Evolutionary conservation across 2,797 vertebrate species (phyloP), one percentile per base, ranked within the genome.

Genomic region (Pseudochirops corinnae): DNA sequence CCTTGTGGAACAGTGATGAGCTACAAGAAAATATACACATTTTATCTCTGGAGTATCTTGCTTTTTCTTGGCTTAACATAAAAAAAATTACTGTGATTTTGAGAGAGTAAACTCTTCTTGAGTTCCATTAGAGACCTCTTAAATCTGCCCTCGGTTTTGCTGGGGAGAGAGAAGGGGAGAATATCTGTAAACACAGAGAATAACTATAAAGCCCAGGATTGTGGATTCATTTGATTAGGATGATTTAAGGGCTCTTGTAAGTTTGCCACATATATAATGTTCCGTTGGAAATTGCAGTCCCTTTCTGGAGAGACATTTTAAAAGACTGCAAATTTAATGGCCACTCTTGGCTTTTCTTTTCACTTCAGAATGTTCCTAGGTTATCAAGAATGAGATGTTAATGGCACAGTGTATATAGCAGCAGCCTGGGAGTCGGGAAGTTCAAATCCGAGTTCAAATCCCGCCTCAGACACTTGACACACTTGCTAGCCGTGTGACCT

Each of bases 21-120:
- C 92, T 52, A 96, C 52, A 92, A 93, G 55, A 29, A 52, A 26
- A 95, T 53, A 53, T 60, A 24, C 31, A n/a, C 53, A 6, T 74
- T 57, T 94, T 96, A 93, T 29, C 90, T 87, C 91, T 91, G 74
- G 55, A 90, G 29, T 92, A 93, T 31, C 52, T 95, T 93, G 24
- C 74, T 95, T 97, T 97, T 95, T 92, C 39, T 95, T 58, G 91
- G 28, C 13, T 57, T 94, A n/a, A 55, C 52, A 95, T 93, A 90
- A 74, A 56, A 52, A 90, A 97, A 57, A 24, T 92, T 94, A 82
- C 55, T 95, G 55, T 95, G 93, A 93, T 93, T 87, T 39, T 90
- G 10, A 6, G 94, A 93, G 56, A 4, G n/a, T 93, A 93, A 95
- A 60, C 91, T 92, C 33, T 55, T 60, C 33, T 96, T 92, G 90